phyloP scores from a whole-genome alignment of 2,888 invertebrate genomes.

The Phalangium opilio region DNA sequence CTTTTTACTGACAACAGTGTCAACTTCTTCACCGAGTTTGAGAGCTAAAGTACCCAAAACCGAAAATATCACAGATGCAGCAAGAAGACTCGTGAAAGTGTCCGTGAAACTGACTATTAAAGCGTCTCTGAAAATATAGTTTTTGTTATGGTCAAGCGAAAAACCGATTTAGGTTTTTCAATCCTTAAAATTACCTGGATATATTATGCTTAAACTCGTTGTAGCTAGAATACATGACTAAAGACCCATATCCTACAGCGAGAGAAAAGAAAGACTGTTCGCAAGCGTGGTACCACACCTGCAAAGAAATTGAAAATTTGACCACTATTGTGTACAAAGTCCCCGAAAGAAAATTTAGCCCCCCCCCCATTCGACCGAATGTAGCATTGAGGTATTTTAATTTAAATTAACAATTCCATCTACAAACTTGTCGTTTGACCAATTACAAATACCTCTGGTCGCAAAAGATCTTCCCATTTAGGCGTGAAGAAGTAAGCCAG shows the following conservation, averaged over 20 bases:
- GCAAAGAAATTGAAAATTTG: slow-evolving; percentile 11
- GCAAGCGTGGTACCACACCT: slow-evolving; percentile 64
- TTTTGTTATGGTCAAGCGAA: slow-evolving; percentile 1
- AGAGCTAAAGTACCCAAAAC: slow-evolving; percentile 64
- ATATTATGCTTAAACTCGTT: slow-evolving; percentile 54
- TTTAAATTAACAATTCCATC: too few relatives aligned
- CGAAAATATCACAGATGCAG: slow-evolving; percentile 67
- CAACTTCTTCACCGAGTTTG: slow-evolving; percentile 39
- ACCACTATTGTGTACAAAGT: background rate
- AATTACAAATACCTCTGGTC: slow-evolving; percentile 14
- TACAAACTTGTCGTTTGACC: too few relatives aligned
- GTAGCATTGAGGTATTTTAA: too few relatives aligned
- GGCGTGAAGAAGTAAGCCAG: slow-evolving; percentile 26
- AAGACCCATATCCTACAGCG: slow-evolving; percentile 54
- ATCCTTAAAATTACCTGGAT: slow-evolving; percentile 44
- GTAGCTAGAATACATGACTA: slow-evolving; percentile 63
- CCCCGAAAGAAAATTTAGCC: too few relatives aligned
- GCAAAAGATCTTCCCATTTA: slow-evolving; percentile 22
- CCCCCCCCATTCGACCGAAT: too few relatives aligned
- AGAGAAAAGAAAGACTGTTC: slow-evolving; percentile 65
- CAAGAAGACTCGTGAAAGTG: slow-evolving; percentile 63
- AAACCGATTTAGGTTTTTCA: too few relatives aligned
- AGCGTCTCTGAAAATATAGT: slow-evolving; percentile 44
- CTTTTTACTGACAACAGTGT: slow-evolving; percentile 45
- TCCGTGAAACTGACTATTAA: slow-evolving; percentile 65